Evolutionary conservation across 1,140 invertebrate genomes (phyloP), one percentile per base, ranked within the genome.

Genomic region (Calephelis virginiensis): DNA sequence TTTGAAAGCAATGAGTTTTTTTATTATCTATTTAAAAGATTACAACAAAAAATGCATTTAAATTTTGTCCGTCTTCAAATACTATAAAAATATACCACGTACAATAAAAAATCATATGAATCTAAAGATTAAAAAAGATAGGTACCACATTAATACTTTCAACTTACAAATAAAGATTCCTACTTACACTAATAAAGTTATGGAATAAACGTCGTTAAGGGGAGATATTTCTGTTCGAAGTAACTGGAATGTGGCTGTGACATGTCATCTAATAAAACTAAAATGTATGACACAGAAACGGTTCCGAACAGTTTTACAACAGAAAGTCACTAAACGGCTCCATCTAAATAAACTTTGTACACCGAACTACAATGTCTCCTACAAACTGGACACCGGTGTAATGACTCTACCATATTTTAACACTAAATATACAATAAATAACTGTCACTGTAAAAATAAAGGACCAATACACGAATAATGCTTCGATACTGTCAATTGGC

Each of bases 331-430:
- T 56, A 56, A 56, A 56, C 11, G 50, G 11, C 17, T 56, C 50
- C 17, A 56, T 56, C 50, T 17, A 56, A 56, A 56, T 56, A 56
- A 56, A 56, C 50, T 56, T 28, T 11, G 28, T 11, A 4, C 11
- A 56, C 49, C 13, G 17, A 56, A 56, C 62, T 67, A 64, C 63
- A 67, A 69, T 73, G 71, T 68, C 60, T 68, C 66, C 78, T 79
- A 82, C 80, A 82, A 72, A 56, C 8, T 56, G 17, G 14, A 37
- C 14, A 28, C 17, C 14, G 17, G 17, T 53, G 50, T 53, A 53
- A 53, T 56, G 50, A 56, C 50, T 11, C 50, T 11, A 49, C 50
- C 50, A 56, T 56, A 56, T 56, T 56, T 56, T 56, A 53, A 56
- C 50, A 56, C 50, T 28, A 56, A 56, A 56, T 56, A 56, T 56